These are phyloP conservation scores for Strigamia transsilvanica DNA, from an alignment of 2,888 invertebrate genomes.

Conservation along the genomic window DNA sequence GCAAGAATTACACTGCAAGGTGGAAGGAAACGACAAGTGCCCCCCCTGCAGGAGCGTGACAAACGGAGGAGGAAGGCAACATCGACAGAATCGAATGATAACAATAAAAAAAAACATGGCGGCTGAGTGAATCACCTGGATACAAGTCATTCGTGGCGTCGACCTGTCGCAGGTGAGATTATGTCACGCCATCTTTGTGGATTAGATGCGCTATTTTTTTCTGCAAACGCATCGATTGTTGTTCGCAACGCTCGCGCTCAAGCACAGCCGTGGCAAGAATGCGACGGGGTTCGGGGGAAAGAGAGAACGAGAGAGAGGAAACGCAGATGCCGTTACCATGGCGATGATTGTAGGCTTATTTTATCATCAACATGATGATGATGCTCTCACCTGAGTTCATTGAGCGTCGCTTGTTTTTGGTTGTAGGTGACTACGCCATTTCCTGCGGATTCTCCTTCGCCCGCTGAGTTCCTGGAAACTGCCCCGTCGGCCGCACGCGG, in stretches of 20 bases:
- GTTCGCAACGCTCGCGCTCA: background rate
- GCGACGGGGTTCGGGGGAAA: background rate
- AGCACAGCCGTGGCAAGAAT: background rate
- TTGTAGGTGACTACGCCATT: conserved; percentile 59
- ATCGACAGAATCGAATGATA: background rate
- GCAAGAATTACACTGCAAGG: background rate
- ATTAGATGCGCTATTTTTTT: conserved; percentile 11
- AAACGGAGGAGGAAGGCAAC: background rate
- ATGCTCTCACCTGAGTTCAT: conserved; percentile 32
- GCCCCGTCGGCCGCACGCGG: conserved; percentile 81
- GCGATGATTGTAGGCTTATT: conserved; percentile 48
- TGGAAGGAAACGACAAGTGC: too few relatives aligned
- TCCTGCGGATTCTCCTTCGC: conserved; percentile 58
- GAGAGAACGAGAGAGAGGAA: background rate
- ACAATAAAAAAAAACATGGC: conserved; percentile 11
- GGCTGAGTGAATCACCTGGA: conserved; percentile 42
- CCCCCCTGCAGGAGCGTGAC: background rate
- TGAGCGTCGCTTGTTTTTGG: conserved; percentile 52
- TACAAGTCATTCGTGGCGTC: conserved; percentile 46
- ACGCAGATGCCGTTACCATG: conserved; percentile 50
- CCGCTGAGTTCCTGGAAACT: conserved; percentile 56
- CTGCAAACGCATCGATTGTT: background rate
- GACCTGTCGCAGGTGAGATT: conserved; percentile 46
- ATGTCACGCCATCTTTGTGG: conserved; percentile 41
- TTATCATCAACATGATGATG: conserved; percentile 3